Evolutionary conservation across 2,113 vertebrate species (phyloP).

Genomic region (Brachirus orientalis): DNA sequence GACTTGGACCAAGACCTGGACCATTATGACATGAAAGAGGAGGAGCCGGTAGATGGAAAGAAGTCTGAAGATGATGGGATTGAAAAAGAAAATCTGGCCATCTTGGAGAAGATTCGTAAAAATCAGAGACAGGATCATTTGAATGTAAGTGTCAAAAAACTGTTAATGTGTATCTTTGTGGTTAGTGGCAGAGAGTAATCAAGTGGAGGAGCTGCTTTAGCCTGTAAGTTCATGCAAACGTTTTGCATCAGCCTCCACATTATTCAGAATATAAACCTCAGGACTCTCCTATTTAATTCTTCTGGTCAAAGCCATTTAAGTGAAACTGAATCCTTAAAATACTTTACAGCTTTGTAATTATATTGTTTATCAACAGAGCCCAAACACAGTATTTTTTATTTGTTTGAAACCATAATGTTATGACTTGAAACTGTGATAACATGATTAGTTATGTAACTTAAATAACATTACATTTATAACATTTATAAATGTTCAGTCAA

Average conservation of each 20-base stretch:
- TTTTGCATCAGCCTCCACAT: not conserved
- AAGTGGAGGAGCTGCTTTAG: no score
- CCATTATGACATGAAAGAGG: conserved; percentile 99
- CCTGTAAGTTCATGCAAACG: no score
- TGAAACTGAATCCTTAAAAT: no score
- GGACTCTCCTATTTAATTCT: no score
- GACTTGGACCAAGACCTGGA: conserved; percentile 78
- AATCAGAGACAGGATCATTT: conserved; percentile 99
- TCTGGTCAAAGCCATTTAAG: no score
- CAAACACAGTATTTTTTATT: no score
- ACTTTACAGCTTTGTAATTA: no score
- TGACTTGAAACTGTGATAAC: not conserved
- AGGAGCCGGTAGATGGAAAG: conserved; percentile 92
- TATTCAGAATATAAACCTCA: not conserved
- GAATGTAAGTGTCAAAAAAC: conserved; percentile 89
- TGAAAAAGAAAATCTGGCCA: conserved; percentile 96
- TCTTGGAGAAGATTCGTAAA: conserved; percentile 98
- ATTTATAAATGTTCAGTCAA: no score
- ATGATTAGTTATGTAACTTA: not conserved
- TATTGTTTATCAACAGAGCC: no score
- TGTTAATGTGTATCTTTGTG: no score
- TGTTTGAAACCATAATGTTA: not conserved
- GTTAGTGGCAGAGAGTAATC: no score
- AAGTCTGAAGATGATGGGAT: conserved; percentile 98
- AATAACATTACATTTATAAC: no score